Evolutionary conservation across 2,888 invertebrate genomes (phyloP).

Genomic region (Congeria kusceri): DNA sequence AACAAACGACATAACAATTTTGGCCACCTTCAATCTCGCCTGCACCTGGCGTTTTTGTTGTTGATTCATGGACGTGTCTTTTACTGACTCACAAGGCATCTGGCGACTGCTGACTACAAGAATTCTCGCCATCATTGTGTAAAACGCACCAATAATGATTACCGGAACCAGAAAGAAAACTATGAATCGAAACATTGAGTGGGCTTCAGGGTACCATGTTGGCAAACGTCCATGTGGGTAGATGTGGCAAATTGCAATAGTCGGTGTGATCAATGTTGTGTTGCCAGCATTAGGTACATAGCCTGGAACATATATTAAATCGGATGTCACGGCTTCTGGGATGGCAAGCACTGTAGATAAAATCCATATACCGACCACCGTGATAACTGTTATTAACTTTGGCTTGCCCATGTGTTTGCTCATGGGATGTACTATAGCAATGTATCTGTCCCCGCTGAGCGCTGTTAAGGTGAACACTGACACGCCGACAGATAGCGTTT

Average conservation of each 20-base stretch:
- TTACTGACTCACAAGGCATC: constrained; percentile 80
- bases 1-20: constrained; percentile 95
- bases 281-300: background rate
- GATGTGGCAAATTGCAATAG: constrained; percentile 62
- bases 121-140: constrained; percentile 93
- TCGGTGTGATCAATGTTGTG: background rate
- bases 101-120: constrained; percentile 88
- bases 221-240: constrained; percentile 56
- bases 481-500: constrained; percentile 95
- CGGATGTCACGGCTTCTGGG: constrained; percentile 90
- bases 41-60: constrained; percentile 82
- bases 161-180: constrained; percentile 95
- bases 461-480: constrained; percentile 97
- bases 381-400: constrained; percentile 89
- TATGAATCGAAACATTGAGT: constrained; percentile 86
- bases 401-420: constrained; percentile 90
- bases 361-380: constrained; percentile 88
- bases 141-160: constrained; percentile 94
- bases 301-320: constrained; percentile 10
- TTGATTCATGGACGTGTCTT: constrained; percentile 69
- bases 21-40: constrained; percentile 85
- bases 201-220: constrained; percentile 66
- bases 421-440: constrained; percentile 95
- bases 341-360: constrained; percentile 91
- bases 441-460: constrained; percentile 95